Evolutionary conservation across 2,113 vertebrate genomes (phyloP), one percentile per base, ranked within the genome.

Genomic region (Serranochromis macrocephalus): DNA sequence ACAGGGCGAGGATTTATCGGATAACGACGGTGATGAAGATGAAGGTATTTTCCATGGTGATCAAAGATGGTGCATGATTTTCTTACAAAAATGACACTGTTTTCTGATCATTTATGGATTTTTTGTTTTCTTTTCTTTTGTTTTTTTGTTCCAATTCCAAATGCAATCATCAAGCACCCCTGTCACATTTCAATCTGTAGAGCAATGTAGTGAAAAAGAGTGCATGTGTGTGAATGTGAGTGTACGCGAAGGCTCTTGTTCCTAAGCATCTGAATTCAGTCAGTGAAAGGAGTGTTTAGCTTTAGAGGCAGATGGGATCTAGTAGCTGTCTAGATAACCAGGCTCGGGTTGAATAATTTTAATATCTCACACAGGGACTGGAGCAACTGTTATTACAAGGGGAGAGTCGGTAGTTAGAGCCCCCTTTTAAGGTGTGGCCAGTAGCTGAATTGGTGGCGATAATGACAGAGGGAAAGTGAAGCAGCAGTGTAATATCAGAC

Each of bases 1-100:
- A 98, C 98, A 99, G 97, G 97, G 97, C 91, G 98, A 99, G 97
- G 98, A 99, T 97, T 98, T 99, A 96, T 97, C 98, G 94, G 98
- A 99, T 98, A 99, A 99, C 97, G 98, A 99, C 97, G 98, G 98
- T 97, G 98, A 99, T 97, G 98, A 99, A 99, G 98, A 99, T 54
- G 98, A 99, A 99, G 98, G 98, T 99, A 99, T 98, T 98, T 97
- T 92, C 91, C 92, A 88, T 96, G 97, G 98, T 95, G 97, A 96
- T 97, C 96, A 94, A 97, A 94, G 97, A 96, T 94, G 96, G 96
- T 98, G 98, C 98, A 99, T 99, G 98, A 95, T 93, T 92, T 85
- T 33, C 86, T 80, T 91, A 73, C 73, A 14, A 75, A 82, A 81
- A 80, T 54, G n/a, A 83, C 36, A 87, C 80, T 24, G 53, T 87